These are phyloP conservation scores for Nothoprocta perdicaria DNA, from an alignment of 2,113 vertebrate genomes.

Conservation along the genomic window DNA sequence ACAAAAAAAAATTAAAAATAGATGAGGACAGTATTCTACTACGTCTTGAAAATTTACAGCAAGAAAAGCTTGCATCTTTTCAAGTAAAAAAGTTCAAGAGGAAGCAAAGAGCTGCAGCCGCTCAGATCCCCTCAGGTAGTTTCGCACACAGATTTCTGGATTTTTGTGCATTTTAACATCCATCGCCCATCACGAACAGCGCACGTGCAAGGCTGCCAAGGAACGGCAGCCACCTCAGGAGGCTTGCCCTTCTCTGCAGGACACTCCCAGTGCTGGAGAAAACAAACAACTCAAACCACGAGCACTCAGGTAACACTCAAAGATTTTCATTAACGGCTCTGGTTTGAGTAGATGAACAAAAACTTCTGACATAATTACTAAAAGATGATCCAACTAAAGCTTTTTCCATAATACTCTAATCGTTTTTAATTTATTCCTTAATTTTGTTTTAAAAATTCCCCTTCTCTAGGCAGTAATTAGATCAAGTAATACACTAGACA, in stretches of 20 bases:
- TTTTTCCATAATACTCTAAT: neutral
- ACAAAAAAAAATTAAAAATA: neutral
- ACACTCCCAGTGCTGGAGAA: neutral
- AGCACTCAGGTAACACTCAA: neutral
- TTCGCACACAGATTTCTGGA: neutral
- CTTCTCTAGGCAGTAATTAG: too few species aligned
- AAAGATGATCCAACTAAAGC: neutral
- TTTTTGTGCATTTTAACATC: neutral
- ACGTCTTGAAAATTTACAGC: neutral
- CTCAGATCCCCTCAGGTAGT: neutral
- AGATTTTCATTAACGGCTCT: neutral
- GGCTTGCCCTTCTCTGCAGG: neutral
- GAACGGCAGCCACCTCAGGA: neutral
- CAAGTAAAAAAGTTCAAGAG: neutral
- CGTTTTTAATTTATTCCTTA: neutral
- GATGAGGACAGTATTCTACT: neutral
- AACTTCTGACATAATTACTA: neutral
- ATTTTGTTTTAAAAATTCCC: neutral
- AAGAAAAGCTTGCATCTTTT: neutral
- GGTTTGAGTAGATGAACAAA: neutral
- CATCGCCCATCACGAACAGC: too few species aligned
- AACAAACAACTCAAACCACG: neutral
- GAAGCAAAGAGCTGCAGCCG: neutral
- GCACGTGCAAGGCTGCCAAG: neutral
- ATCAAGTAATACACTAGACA: neutral